These are phyloP conservation scores for Brachyhypopomus gauderio DNA, from an alignment of 2,113 vertebrate species.

Conservation along the genomic window DNA sequence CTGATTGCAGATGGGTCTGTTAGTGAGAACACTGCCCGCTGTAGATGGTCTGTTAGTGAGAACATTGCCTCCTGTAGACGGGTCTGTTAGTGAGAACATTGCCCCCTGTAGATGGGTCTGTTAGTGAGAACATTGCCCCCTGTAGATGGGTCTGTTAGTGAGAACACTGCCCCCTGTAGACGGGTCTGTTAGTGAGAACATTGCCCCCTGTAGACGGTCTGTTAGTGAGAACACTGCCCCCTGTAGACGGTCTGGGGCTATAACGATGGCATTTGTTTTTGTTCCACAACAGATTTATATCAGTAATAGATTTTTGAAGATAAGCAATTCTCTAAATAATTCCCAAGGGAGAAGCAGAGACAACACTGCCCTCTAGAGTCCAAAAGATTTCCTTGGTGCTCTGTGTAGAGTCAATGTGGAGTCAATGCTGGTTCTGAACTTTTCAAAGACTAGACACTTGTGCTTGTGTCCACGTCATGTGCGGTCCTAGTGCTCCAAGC, in stretches of 20 bases:
- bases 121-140: too few relatives aligned
- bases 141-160: too few relatives aligned
- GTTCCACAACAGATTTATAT: background rate
- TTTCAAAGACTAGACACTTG: background rate
- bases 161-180: too few relatives aligned
- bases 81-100: too few relatives aligned
- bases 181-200: background rate
- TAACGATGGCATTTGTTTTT: background rate
- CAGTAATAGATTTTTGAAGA: background rate
- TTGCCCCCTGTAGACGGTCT: too few relatives aligned
- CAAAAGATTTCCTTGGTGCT: background rate
- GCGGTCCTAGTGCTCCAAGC: background rate
- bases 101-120: background rate
- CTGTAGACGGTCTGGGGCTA: background rate
- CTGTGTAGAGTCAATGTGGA: background rate
- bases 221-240: too few relatives aligned
- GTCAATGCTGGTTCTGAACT: background rate
- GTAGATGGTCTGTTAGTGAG: too few relatives aligned
- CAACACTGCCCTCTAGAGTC: constrained; percentile 71
- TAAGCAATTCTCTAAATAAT: background rate
- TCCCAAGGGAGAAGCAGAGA: constrained; percentile 51
- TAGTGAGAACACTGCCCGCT: too few relatives aligned
- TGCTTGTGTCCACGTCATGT: background rate
- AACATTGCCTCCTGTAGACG: too few relatives aligned
- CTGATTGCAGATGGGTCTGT: too few relatives aligned